These are phyloP conservation scores for Dascyllus trimaculatus DNA, from an alignment of 2,113 vertebrate genomes.

Conservation along the genomic window DNA sequence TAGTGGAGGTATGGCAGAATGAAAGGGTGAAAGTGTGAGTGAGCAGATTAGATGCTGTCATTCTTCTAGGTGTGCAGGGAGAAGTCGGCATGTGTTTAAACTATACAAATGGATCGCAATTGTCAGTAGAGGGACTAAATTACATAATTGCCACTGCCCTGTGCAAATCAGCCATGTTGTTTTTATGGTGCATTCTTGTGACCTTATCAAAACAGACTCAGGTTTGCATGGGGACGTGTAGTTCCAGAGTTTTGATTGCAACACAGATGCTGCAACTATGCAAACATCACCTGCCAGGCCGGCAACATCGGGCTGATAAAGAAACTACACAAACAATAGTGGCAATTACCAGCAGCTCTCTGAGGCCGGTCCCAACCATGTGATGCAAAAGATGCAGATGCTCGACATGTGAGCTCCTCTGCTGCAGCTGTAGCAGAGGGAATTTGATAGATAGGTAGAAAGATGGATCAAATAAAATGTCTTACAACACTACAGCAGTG, in stretches of 20 bases:
- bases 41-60: background rate
- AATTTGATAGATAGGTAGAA: background rate
- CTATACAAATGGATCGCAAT: background rate
- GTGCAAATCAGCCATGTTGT: background rate
- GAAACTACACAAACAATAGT: background rate
- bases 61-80: conserved; percentile 3
- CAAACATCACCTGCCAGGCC: background rate
- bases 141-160: background rate
- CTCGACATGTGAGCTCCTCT: conserved; percentile 1
- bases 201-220: background rate
- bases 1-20: background rate
- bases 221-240: conserved; percentile 7
- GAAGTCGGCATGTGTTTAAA: background rate
- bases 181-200: background rate
- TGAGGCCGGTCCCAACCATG: background rate
- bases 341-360: background rate
- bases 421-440: background rate
- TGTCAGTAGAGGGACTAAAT: background rate
- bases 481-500: too few species aligned
- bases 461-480: too few species aligned
- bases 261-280: background rate
- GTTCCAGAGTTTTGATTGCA: conserved; percentile 6
- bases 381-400: background rate
- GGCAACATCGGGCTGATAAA: conserved; percentile 8
- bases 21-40: background rate